Evolutionary conservation across 1,140 invertebrate genomes (phyloP).

Genomic region (Parasteatoda tepidariorum): DNA sequence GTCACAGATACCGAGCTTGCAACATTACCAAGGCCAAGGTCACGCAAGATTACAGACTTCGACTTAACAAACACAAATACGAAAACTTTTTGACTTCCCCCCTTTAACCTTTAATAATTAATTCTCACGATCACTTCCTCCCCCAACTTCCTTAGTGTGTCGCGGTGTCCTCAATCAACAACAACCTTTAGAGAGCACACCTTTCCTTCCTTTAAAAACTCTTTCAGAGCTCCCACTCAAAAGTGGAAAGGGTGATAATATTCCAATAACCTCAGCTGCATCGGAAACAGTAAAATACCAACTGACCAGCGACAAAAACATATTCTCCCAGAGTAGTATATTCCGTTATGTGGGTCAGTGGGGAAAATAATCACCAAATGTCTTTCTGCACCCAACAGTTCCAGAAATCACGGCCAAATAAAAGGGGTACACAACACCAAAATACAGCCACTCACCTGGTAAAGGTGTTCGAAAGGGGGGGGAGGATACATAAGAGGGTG

Average conservation of each 20-base stretch:
- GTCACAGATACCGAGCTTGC: too few relatives aligned
- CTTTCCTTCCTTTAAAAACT: background rate
- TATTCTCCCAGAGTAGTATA: background rate
- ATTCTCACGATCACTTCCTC: background rate
- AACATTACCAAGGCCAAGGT: too few relatives aligned
- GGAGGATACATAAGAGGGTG: background rate
- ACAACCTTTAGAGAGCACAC: background rate
- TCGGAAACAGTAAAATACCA: conserved; percentile 4
- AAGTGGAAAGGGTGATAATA: background rate
- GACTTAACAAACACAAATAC: too few relatives aligned
- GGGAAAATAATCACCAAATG: conserved; percentile 9
- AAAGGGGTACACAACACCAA: background rate
- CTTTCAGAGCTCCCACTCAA: conserved; percentile 5
- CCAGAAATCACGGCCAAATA: background rate
- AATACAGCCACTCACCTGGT: conserved; percentile 6
- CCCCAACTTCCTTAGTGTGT: too few relatives aligned
- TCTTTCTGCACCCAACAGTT: background rate
- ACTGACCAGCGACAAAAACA: conserved; percentile 7
- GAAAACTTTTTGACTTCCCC: too few relatives aligned
- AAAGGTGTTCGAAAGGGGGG: background rate
- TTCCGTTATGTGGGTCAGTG: conserved; percentile 20
- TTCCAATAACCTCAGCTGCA: background rate
- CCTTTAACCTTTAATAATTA: background rate
- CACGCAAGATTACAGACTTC: too few relatives aligned
- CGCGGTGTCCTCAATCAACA: background rate